Conservation (phyloP, 92 coral and sea anemone species). For the Scolanthus callimorphus region DNA sequence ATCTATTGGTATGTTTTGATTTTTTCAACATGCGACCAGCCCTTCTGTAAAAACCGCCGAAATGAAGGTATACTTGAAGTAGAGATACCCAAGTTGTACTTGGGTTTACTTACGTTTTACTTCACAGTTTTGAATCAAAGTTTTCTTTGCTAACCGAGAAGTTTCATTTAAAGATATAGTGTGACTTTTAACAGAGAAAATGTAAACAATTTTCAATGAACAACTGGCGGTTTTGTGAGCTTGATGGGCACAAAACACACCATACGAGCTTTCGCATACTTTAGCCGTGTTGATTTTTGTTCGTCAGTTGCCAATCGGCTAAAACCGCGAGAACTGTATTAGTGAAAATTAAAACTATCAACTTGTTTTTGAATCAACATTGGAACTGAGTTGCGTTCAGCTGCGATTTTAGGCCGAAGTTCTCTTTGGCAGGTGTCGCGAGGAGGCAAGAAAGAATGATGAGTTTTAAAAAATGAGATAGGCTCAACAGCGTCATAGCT, state of each 20-base stretch:
- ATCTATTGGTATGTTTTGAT: slow-evolving; percentile 55
- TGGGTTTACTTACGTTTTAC: too few relatives aligned
- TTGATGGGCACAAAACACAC: neutral
- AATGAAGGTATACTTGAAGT: too few relatives aligned
- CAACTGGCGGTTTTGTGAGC: neutral
- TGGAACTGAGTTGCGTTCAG: slow-evolving; percentile 12
- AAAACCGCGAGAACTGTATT: slow-evolving; percentile 27
- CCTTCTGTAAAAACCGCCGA: slow-evolving; percentile 31
- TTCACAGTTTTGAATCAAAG: too few relatives aligned
- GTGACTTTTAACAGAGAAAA: slow-evolving; percentile 13
- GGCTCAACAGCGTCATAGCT: too few relatives aligned
- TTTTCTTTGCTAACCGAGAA: too few relatives aligned
- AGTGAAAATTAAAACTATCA: slow-evolving; percentile 4
- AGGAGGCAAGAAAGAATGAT: too few relatives aligned
- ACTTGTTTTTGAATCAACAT: slow-evolving; percentile 19
- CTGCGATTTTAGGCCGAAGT: too few relatives aligned
- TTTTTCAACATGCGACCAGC: slow-evolving; percentile 39
- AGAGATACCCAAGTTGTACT: too few relatives aligned
- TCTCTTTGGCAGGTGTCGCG: too few relatives aligned
- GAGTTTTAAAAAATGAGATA: too few relatives aligned
- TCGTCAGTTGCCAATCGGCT: neutral
- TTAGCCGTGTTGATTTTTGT: neutral
- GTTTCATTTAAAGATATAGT: neutral
- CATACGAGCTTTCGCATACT: neutral
- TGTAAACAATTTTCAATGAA: slow-evolving; percentile 5